These are phyloP conservation scores for Synergus itoensis DNA, from an alignment of 2,888 invertebrate species.

Conservation along the genomic window DNA sequence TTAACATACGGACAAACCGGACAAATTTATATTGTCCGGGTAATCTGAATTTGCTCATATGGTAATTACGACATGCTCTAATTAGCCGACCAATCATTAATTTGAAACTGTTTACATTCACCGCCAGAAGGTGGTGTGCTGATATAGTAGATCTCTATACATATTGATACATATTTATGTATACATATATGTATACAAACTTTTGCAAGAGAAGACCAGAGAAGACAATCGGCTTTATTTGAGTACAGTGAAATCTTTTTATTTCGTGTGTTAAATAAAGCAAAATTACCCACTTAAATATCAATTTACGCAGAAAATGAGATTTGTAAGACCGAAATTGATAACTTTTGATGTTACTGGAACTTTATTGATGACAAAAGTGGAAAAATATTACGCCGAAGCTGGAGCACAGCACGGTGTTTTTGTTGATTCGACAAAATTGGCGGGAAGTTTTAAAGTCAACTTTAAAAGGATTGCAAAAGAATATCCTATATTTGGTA, in stretches of 20 bases:
- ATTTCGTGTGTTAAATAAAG: background rate
- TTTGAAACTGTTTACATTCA: background rate
- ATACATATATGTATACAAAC: too few relatives aligned
- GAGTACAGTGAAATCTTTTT: background rate
- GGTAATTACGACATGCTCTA: too few relatives aligned
- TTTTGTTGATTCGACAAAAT: slow-evolving; percentile 79
- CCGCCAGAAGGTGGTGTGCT: too few relatives aligned
- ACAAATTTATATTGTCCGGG: too few relatives aligned
- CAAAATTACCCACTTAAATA: background rate
- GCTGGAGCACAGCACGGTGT: slow-evolving; percentile 86
- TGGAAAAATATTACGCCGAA: slow-evolving; percentile 83
- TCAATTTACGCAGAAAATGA: slow-evolving; percentile 69
- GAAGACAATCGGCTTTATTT: too few relatives aligned
- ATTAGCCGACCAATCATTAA: background rate
- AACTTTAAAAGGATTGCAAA: slow-evolving; percentile 83
- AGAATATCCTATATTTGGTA: slow-evolving; percentile 91
- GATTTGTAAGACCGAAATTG: slow-evolving; percentile 80
- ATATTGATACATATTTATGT: too few relatives aligned
- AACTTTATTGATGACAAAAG: slow-evolving; percentile 82
- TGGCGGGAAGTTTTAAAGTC: slow-evolving; percentile 82
- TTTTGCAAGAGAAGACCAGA: too few relatives aligned
- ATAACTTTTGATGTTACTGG: slow-evolving; percentile 95
- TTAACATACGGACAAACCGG: too few relatives aligned
- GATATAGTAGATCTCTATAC: too few relatives aligned
- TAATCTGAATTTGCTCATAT: too few relatives aligned